Conservation (phyloP, 2,797 vertebrate genomes). For the Carcharodon carcharias region DNA sequence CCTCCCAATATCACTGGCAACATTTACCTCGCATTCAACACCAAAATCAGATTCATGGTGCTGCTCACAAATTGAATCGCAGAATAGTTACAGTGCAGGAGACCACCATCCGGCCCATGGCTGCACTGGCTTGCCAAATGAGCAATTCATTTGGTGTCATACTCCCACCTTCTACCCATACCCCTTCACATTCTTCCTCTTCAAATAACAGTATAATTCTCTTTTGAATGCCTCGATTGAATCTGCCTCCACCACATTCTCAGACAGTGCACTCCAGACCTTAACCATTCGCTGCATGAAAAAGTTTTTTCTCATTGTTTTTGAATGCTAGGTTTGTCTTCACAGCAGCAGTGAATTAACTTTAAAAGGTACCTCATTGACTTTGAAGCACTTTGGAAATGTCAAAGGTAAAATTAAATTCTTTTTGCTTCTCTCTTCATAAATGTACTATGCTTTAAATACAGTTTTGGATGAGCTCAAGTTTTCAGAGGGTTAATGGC, state of each 20-base stretch:
- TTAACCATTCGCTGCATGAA: too few relatives aligned
- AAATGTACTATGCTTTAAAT: neutral
- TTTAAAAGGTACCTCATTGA: neutral
- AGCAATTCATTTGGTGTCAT: too few relatives aligned
- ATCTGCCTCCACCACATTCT: too few relatives aligned
- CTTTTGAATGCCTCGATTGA: too few relatives aligned
- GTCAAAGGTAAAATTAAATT: neutral
- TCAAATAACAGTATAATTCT: too few relatives aligned
- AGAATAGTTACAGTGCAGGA: too few relatives aligned
- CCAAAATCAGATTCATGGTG: neutral
- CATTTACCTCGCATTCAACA: neutral
- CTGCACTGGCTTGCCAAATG: too few relatives aligned
- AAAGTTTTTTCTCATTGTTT: too few relatives aligned
- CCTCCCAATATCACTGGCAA: neutral
- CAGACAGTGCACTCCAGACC: too few relatives aligned
- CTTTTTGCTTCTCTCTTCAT: neutral
- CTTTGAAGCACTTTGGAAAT: neutral
- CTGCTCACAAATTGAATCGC: neutral
- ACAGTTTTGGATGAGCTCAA: neutral
- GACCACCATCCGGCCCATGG: too few relatives aligned
- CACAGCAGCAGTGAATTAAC: neutral
- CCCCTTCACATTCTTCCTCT: too few relatives aligned
- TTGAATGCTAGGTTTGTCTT: neutral
- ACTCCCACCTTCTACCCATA: too few relatives aligned
- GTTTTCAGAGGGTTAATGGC: neutral